A percentile compares a stretch with the other conserved stretches of the same genome.
Evolutionary conservation across 2,797 vertebrate species (phyloP).

Genomic region (Helarctos malayanus): DNA sequence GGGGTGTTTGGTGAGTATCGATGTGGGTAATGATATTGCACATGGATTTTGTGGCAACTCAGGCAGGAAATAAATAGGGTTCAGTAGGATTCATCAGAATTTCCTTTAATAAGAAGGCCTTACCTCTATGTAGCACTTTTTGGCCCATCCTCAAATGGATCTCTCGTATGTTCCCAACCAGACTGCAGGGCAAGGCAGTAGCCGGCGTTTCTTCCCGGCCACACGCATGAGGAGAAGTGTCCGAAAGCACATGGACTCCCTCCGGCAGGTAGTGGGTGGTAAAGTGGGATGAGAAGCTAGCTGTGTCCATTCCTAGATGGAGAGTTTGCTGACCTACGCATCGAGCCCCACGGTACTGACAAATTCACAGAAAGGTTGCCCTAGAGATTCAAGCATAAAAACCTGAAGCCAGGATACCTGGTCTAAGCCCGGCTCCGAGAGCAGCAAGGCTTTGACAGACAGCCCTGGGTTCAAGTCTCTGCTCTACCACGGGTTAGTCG

Average conservation of each 20-base stretch:
- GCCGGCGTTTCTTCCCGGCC: neutral
- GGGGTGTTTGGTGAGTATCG: constrained; percentile 59
- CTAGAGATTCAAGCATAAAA: neutral
- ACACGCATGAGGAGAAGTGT: neutral
- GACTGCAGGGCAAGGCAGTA: neutral
- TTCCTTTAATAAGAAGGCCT: constrained; percentile 57
- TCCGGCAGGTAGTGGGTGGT: neutral
- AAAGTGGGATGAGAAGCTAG: neutral
- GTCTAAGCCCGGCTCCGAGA: neutral
- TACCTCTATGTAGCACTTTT: neutral
- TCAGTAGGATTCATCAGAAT: constrained; percentile 7
- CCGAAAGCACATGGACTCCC: neutral
- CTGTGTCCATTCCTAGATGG: neutral
- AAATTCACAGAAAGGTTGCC: neutral
- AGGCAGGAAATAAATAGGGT: constrained; percentile 70
- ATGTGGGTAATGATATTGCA: constrained; percentile 56
- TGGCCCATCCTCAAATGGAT: neutral
- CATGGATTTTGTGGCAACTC: constrained; percentile 77
- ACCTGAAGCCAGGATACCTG: neutral
- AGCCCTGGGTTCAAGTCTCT: neutral
- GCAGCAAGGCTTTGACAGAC: neutral
- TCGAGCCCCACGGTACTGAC: neutral
- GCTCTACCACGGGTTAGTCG: neutral
- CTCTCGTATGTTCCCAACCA: neutral
- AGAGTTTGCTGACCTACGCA: neutral